These are phyloP conservation scores for Mantis religiosa DNA, from an alignment of 2,888 invertebrate genomes.

Conservation along the genomic window DNA sequence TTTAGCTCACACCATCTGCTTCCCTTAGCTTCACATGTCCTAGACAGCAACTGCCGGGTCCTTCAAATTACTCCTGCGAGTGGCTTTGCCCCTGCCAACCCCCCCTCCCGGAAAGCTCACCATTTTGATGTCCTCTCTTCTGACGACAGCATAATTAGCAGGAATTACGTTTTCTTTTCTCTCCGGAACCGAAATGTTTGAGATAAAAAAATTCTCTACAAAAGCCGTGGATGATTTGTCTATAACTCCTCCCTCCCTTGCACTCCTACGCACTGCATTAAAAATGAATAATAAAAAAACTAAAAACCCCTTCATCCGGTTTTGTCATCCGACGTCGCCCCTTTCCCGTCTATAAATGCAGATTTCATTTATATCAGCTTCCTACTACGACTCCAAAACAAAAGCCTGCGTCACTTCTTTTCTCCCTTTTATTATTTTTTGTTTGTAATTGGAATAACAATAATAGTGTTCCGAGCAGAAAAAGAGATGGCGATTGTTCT, in stretches of 20 bases:
- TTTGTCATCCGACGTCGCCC: constrained; percentile 8
- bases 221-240: constrained; percentile 6
- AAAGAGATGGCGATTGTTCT: not conserved
- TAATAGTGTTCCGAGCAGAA: constrained; percentile 2
- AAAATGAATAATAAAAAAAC: constrained; percentile 13
- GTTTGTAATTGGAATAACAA: constrained; percentile 24
- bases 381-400: constrained; percentile 16
- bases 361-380: constrained; percentile 25
- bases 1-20: not conserved
- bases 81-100: not conserved
- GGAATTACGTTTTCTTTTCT: constrained; percentile 12
- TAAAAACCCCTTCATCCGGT: constrained; percentile 27
- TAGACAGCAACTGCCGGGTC: not conserved
- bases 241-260: not conserved
- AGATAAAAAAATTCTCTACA: not conserved
- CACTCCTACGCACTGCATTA: not conserved
- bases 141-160: constrained; percentile 6
- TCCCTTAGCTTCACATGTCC: not conserved
- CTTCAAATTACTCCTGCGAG: not conserved
- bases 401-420: constrained; percentile 1
- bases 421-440: not conserved
- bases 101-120: not conserved
- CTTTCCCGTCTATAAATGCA: constrained; percentile 23
- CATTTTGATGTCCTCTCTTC: not conserved
- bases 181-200: not conserved